Evolutionary conservation across 2,113 vertebrate genomes (phyloP), one percentile per base, ranked within the genome.

Genomic region (Probosciger aterrimus): DNA sequence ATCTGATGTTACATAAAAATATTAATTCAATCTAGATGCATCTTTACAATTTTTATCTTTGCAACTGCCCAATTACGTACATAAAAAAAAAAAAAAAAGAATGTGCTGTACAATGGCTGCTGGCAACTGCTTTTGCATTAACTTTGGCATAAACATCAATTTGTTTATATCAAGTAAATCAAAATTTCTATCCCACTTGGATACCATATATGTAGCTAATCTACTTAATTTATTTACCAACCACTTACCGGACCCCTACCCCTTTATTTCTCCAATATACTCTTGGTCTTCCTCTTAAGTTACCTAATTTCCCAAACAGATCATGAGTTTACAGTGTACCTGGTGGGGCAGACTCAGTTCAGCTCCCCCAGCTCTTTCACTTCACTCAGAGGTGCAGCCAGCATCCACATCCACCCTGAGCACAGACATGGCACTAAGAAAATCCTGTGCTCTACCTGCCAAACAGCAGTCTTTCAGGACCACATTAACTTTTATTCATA

Each of bases 401-500:
- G 59, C 35, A 80, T 12, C 59, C 3, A 2, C 0, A 0, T 23
- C 41, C 10, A 8, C 16, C 25, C 47, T 4, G 5, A 68, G 25
- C 33, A 55, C 44, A 63, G 31, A 41, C 14, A 9, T 0, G 6
- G 52, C 52, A 46, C 44, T 24, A 18, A 19, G 35, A 71, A 80
- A 80, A 80, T 50, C 83, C 59, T n/a, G 8, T 11, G n/a, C 7
- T 4, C 27, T 50, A 62, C 27, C 28, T 44, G 30, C 9, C 37
- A 71, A 86, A 59, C 25, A 33, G 15, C 28, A 78, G 22, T 33
- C n/a, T 52, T 69, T 11, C 27, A 67, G 62, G 44, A 74, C 20
- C 7, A 52, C 6, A 2, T 22, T 22, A 73, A 53, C 23, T 76
- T 62, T 43, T 76, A 16, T 68, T 77, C 65, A 62, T 23, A 64